Base-by-base conservation (phyloP, 2,888 invertebrate species). In the Lumbricus terrestris region DNA sequence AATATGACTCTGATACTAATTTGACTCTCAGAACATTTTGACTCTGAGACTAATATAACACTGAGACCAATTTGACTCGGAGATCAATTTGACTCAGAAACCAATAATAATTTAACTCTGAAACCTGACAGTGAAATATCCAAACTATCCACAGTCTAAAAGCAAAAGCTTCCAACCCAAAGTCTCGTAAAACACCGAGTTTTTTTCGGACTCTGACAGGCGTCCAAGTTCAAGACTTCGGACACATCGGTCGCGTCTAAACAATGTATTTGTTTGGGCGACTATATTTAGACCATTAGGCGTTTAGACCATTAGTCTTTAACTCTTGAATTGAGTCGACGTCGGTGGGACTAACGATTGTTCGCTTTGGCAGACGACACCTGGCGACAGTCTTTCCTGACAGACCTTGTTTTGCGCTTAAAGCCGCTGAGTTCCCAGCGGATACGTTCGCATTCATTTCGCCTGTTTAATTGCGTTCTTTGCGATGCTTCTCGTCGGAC, bases 391-490 rank as follows among this genome's bases (percentile, higher is more conserved):
- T 69, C 69, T 69, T 69, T 69, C 69, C 6, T n/a, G 69, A 8
- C 69, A 69, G 69, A 69, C 69, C 69, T n/a, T n/a, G n/a, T 69
- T 69, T 23, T 1, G 29, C n/a, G n/a, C n/a, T 69, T 69, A 69
- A 69, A 69, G 69, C 69, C 69, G 69, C 69, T 69, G n/a, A 69
- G n/a, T n/a, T 69, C 69, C n/a, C n/a, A n/a, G 69, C 69, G 69
- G 69, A 69, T 42, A n/a, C 88, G 38, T 88, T 16, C 13, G 20
- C 6, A 20, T 6, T 42, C 42, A 23, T 0, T 42, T 42, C 42
- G n/a, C 33, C 88, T 23, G 5, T 13, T 42, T 88, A 8, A 23
- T 42, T n/a, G 29, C n/a, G 29, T n/a, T 69, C 69, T 69, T 69
- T n/a, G 6, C 0, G 29, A n/a, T 69, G 29, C n/a, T 69, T n/a